phyloP scores from a whole-genome alignment of 1,140 invertebrate species.

The Catajapyx aquilonaris region DNA sequence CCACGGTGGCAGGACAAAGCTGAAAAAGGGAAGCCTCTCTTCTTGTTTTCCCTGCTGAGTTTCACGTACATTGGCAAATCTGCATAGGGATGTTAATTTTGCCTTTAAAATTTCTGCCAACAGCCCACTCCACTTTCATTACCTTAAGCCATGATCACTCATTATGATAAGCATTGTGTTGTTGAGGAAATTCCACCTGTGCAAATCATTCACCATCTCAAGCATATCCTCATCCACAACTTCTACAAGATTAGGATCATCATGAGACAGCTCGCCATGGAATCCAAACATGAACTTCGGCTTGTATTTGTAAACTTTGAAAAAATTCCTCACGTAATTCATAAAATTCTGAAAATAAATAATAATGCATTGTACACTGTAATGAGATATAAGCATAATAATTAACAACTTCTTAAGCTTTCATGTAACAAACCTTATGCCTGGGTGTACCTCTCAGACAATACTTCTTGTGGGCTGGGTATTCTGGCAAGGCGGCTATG shows the following conservation, averaged over 20 bases:
- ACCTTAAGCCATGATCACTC: constrained; percentile 76
- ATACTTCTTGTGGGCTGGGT: constrained; percentile 21
- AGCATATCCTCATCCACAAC: constrained; percentile 39
- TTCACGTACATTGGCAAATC: constrained; percentile 57
- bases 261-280: constrained; percentile 74
- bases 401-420: no score
- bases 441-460: constrained; percentile 59
- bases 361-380: no score
- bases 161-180: constrained; percentile 64
- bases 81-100: constrained; percentile 15
- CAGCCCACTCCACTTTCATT: constrained; percentile 3
- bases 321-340: constrained; percentile 38
- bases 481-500: constrained; percentile 27
- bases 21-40: constrained; percentile 68
- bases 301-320: constrained; percentile 33
- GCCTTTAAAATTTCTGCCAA: not conserved
- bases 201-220: constrained; percentile 33
- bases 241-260: constrained; percentile 55
- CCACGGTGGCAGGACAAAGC: constrained; percentile 46
- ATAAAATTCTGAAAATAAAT: constrained; percentile 42
- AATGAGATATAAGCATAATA: no score
- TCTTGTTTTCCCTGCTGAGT: constrained; percentile 77
- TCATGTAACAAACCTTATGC: constrained; percentile 44
- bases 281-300: constrained; percentile 70
- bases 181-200: constrained; percentile 37